Percentiles rank a stretch among this genome's conserved stretches.
Conservation (phyloP, 2,113 vertebrate species). For the Coracopsis vasa region DNA sequence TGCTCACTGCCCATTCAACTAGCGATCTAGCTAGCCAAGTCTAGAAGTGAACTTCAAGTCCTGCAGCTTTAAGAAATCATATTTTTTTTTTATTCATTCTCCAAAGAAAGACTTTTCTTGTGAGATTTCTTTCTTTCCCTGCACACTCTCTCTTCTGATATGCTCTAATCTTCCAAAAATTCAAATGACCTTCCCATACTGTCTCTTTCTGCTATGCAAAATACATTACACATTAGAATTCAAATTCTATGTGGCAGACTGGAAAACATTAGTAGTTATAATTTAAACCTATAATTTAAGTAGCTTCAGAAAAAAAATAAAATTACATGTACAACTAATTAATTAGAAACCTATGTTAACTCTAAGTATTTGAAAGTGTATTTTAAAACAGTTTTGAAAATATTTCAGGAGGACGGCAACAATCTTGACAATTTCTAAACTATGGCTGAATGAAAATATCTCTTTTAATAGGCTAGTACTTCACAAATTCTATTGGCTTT, state of each 20-base stretch:
- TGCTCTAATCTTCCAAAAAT: background rate
- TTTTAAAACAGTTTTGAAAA: background rate
- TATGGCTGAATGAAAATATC: background rate
- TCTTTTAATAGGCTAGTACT: background rate
- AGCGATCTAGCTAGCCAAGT: rapidly evolving
- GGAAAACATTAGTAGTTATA: background rate
- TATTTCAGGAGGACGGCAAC: background rate
- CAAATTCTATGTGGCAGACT: background rate
- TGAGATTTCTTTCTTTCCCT: background rate
- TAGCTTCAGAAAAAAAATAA: background rate
- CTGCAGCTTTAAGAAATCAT: background rate
- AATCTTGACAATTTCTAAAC: background rate
- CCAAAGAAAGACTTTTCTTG: background rate
- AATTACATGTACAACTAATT: background rate
- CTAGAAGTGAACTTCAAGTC: background rate
- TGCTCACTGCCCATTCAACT: background rate
- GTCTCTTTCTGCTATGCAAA: constrained; percentile 23
- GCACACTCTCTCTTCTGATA: background rate
- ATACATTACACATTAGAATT: constrained; percentile 18
- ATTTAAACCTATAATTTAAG: background rate
- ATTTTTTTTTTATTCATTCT: background rate
- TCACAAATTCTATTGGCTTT: background rate
- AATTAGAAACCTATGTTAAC: background rate
- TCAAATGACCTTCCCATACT: background rate
- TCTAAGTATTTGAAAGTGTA: background rate